Evolutionary conservation across 1,140 invertebrate species (phyloP), one percentile per base, ranked within the genome.

Genomic region (Trichomalopsis sarcophagae): DNA sequence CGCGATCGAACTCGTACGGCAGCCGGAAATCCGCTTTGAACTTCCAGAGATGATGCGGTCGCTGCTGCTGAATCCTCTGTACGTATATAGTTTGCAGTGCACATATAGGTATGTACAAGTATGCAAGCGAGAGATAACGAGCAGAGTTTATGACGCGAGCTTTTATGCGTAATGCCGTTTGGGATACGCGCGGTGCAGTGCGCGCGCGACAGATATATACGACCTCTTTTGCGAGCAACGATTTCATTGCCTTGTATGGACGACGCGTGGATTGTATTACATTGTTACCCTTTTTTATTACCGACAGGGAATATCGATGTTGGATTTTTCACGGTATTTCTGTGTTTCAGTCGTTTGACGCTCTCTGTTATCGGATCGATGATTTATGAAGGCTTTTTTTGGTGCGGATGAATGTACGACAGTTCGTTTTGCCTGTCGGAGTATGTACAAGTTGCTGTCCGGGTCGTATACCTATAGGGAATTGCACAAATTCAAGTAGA

Each of bases 131-230:
- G n/a, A 30, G 77, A 68, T 68, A 79, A 68, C 55, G 30, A 68
- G 30, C 55, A 3, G 50, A 68, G 27, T 79, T 79, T 68, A 79
- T 68, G 17, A 79, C 55, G 30, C 77, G 55, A 7, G 23, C 33
- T 7, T 79, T 27, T 78, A 14, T 77, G 47, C 44, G 9, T 10
- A 21, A 55, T 77, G n/a, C 27, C 11, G 40, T 17, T 17, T 50
- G 14, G 47, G 10, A 36, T 33, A 14, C 27, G 23, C 55, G 47
- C 55, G 47, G 47, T 50, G 55, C 55, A 62, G 21, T 62, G 55
- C 17, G 55, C 55, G 7, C 3, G 17, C 13, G 47, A 50, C 10
- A 0, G 2, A 13, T 13, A 14, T 62, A 50, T 50, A n/a, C 55
- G 55, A 62, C 17, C 50, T 36, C 33, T 36, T 27, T 36, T 36